Percentiles rank a stretch among this genome's conserved stretches.
phyloP scores from a whole-genome alignment of 2,888 invertebrate species.

The Noctua janthe region DNA sequence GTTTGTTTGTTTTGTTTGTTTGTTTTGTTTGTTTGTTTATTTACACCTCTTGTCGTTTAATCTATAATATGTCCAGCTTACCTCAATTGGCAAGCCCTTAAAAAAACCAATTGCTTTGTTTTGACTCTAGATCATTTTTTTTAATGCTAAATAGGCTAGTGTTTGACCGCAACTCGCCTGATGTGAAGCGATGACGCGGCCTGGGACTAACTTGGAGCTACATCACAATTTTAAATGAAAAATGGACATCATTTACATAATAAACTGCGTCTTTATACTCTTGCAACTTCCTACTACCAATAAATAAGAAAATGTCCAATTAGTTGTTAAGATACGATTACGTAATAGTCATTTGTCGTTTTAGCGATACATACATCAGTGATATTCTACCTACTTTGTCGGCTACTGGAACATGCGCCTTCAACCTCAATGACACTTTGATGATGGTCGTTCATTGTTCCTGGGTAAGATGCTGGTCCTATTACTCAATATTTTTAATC shows the following conservation, averaged over 20 bases:
- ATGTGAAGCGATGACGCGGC: neutral
- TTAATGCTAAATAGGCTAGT: no score
- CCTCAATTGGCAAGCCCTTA: neutral
- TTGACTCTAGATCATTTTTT: no score
- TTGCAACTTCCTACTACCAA: constrained; percentile 22
- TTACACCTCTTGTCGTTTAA: neutral
- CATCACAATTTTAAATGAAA: constrained; percentile 7
- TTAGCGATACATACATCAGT: neutral
- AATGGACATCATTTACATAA: constrained; percentile 24
- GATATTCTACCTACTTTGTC: neutral
- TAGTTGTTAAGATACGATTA: neutral
- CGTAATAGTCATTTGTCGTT: constrained; percentile 5
- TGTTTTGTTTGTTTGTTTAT: no score
- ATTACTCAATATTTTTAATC: neutral
- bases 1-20: no score
- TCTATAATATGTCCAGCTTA: neutral
- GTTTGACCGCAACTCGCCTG: neutral
- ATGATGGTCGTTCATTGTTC: neutral
- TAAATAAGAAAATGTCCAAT: constrained; percentile 3
- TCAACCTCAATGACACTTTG: no score
- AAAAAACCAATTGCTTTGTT: no score
- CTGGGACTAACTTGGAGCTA: neutral
- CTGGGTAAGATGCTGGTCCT: neutral
- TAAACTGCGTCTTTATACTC: constrained; percentile 9
- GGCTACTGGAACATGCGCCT: neutral